phyloP scores from a whole-genome alignment of 2,113 vertebrate species.

The Apodemus speciosus region DNA sequence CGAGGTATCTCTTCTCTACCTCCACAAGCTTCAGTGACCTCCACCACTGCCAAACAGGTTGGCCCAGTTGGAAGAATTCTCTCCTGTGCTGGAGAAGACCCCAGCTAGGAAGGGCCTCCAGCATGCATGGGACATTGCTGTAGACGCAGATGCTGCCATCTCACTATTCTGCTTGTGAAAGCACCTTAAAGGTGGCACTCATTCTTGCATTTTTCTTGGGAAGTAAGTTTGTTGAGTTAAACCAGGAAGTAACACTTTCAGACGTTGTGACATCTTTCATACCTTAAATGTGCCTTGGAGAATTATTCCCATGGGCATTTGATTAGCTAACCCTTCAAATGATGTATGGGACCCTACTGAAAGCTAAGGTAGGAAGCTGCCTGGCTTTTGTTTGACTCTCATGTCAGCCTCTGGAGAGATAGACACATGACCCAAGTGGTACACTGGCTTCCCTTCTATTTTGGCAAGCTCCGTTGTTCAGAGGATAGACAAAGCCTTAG shows the following conservation, averaged over 20 bases:
- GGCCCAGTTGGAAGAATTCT: background rate
- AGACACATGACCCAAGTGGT: slow-evolving; percentile 18
- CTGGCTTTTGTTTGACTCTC: background rate
- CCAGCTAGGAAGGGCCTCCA: background rate
- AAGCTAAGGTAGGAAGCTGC: background rate
- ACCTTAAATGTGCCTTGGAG: background rate
- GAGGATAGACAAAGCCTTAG: background rate
- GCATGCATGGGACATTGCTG: background rate
- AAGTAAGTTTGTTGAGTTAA: slow-evolving; percentile 21
- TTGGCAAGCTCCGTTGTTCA: background rate
- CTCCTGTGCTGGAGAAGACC: background rate
- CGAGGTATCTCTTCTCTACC: background rate
- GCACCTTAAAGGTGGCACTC: background rate
- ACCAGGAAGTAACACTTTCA: background rate
- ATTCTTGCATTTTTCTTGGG: background rate
- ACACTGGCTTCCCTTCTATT: background rate
- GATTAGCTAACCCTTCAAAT: background rate
- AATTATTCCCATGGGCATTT: background rate
- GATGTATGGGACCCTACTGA: background rate
- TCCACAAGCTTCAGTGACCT: background rate
- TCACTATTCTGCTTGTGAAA: background rate
- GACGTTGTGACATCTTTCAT: background rate
- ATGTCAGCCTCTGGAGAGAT: slow-evolving; percentile 26
- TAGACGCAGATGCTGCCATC: background rate
- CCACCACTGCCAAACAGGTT: background rate